Evolutionary conservation across 1,140 invertebrate genomes (phyloP), one percentile per base, ranked within the genome.

Genomic region (Drosophila chauvacae): DNA sequence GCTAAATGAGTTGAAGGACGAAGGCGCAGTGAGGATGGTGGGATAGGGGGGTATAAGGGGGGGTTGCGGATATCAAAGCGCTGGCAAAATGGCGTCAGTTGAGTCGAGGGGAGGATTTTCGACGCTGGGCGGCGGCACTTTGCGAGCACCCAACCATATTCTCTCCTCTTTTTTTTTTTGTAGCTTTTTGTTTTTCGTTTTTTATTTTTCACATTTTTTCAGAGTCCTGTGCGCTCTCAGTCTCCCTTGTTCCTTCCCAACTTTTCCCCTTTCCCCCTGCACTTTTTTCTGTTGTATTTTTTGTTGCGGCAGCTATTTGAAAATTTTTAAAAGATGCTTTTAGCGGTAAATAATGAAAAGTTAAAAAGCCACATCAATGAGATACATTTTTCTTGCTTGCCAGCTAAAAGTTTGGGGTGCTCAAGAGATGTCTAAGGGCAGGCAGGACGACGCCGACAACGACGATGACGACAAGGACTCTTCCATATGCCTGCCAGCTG

Each of bases 331-430:
- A 92, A 92, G 91, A 91, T 90, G 91, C 91, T 92, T 92, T 92
- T 92, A 92, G 91, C 91, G 91, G 91, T 92, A 91, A 91, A 92
- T 92, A 92, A 92, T 92, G 91, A 92, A 92, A 92, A 92, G 91
- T 92, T 92, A 91, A 92, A 92, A 92, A 88, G 86, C 91, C 91
- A 92, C 91, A 92, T 92, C 91, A 92, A 92, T 92, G 82, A 79
- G 69, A 85, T 77, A 80, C 84, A 86, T 91, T 90, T 79, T 88
- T 84, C 77, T 80, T 83, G 73, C 71, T 76, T 73, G 47, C n/a
- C 39, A 56, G 53, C 53, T 39, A 56, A 56, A 56, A 56, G 53
- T 56, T 56, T 3, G 53, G 53, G 20, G 51, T 2, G 51, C 51
- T 55, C 20, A 16, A 16, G 33, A 23, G 53, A n/a, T 26, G 53